Conservation (phyloP, 1,140 invertebrate genomes). For the Hesperophylax magnus region DNA sequence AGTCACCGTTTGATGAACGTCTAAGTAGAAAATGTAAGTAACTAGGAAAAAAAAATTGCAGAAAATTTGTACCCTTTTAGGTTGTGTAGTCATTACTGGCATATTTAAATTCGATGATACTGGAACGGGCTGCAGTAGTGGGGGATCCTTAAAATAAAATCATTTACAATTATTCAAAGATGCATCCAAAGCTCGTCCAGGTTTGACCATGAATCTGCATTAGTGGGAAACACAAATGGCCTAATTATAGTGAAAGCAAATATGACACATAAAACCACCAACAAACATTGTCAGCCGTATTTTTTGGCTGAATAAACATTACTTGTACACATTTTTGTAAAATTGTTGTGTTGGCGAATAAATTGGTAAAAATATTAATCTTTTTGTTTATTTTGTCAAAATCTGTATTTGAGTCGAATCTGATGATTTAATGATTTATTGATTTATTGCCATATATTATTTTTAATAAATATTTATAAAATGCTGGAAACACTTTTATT, state of each 20-base stretch:
- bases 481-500: too few species aligned
- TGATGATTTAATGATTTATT: too few species aligned
- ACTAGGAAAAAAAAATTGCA: conserved; percentile 12
- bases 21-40: not conserved
- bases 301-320: not conserved
- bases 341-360: not conserved
- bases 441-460: too few species aligned
- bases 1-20: not conserved
- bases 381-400: too few species aligned
- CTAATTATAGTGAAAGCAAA: not conserved
- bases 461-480: too few species aligned
- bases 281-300: not conserved
- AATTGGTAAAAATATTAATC: too few species aligned
- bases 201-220: not conserved
- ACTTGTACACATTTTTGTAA: too few species aligned
- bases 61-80: conserved; percentile 48
- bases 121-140: conserved; percentile 50
- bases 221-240: not conserved
- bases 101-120: conserved; percentile 49
- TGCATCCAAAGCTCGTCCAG: not conserved
- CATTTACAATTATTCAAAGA: not conserved
- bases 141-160: conserved; percentile 47
- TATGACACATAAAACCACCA: not conserved
- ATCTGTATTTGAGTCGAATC: too few species aligned
- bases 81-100: conserved; percentile 47